Base-by-base conservation (phyloP, 2,797 vertebrate genomes). In the Chelmon rostratus region DNA sequence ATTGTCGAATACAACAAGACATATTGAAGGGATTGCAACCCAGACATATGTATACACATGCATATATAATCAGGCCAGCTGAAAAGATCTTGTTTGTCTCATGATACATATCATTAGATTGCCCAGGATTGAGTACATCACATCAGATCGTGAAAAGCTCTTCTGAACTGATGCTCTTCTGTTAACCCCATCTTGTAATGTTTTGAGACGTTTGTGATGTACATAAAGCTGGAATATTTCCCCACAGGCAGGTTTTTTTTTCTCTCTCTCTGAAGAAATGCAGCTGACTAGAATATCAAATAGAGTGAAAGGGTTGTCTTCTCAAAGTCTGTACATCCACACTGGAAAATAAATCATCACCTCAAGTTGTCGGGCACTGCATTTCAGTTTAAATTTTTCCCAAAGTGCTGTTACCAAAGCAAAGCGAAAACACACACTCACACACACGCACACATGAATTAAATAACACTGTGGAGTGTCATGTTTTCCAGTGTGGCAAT, bases 401-500 rank as follows among this genome's bases (percentile, higher is more conserved):
- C n/a, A n/a, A n/a, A n/a, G n/a, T n/a, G n/a, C n/a, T n/a, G n/a
- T n/a, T n/a, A n/a, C n/a, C n/a, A n/a, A n/a, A n/a, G n/a, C n/a
- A n/a, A n/a, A n/a, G n/a, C n/a, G n/a, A n/a, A n/a, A n/a, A n/a
- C n/a, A n/a, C n/a, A n/a, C n/a, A n/a, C n/a, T n/a, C n/a, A n/a
- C n/a, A n/a, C n/a, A n/a, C n/a, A n/a, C n/a, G n/a, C n/a, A n/a
- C n/a, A n/a, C n/a, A 58, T 47, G 56, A 49, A 68, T 73, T 56
- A 54, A 76, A 66, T 83, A 80, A 85, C 79, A 82, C 74, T 59
- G 53, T 86, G 53, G 76, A 83, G 75, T 83, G 85, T 86, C 73
- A 85, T 83, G 63, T 92, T 94, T 88, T 91, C 79, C 82, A 76
- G 81, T 86, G 87, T 93, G 82, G 88, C 83, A 93, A 83, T 52